phyloP scores from a whole-genome alignment of 2,888 invertebrate species.

The Eulithis testata region DNA sequence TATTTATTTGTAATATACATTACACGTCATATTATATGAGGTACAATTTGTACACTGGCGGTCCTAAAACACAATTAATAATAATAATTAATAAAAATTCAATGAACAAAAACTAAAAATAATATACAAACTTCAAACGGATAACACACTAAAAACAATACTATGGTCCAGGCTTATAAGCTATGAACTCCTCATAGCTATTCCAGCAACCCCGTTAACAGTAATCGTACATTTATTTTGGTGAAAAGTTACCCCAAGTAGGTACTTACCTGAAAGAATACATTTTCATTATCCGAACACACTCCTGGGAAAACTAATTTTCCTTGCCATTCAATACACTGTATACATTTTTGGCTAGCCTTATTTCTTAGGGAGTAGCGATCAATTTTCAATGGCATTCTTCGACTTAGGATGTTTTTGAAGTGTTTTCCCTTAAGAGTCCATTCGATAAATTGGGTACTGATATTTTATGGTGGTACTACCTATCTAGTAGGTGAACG shows the following conservation, averaged over 20 bases:
- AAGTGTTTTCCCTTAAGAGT: conserved; percentile 19
- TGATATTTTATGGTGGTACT: conserved; percentile 22
- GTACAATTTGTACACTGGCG: too few species aligned
- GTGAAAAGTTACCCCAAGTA: conserved; percentile 3
- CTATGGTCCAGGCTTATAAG: too few species aligned
- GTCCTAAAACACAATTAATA: too few species aligned
- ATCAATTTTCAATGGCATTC: conserved; percentile 23
- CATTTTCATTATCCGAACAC: conserved; percentile 37
- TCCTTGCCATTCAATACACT: conserved; percentile 36
- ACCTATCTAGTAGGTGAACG: background rate
- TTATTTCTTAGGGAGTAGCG: conserved; percentile 17
- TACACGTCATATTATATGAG: too few species aligned
- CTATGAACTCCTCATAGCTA: too few species aligned
- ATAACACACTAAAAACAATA: too few species aligned
- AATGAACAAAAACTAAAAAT: too few species aligned
- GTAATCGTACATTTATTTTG: conserved; percentile 1
- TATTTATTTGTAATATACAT: too few species aligned
- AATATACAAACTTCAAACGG: too few species aligned
- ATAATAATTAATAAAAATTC: too few species aligned
- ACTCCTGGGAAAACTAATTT: conserved; percentile 39
- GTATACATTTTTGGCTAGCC: conserved; percentile 21
- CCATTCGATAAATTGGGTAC: conserved; percentile 31
- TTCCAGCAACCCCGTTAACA: background rate
- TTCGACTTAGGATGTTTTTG: conserved; percentile 18
- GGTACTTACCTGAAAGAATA: conserved; percentile 31